phyloP scores from a whole-genome alignment of 2,113 vertebrate species.

The Elephas maximus region DNA sequence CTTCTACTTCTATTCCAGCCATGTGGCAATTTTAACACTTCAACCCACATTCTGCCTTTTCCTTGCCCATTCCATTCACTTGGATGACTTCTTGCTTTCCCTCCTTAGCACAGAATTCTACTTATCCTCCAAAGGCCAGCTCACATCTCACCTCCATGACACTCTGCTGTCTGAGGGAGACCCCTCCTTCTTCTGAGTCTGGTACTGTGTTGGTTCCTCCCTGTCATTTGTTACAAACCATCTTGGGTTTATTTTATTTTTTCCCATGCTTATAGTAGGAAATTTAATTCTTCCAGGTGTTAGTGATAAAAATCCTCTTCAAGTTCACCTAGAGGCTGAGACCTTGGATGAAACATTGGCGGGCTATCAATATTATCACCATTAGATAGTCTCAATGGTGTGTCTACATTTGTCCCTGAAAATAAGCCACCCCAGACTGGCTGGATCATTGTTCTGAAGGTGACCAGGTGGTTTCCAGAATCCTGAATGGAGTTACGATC shows the following conservation, averaged over 20 bases:
- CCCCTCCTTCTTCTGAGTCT: background rate
- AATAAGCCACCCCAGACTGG: background rate
- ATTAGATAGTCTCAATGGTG: background rate
- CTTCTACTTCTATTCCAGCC: background rate
- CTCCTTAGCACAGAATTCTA: background rate
- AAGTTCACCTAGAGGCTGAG: background rate
- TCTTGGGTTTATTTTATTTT: constrained; percentile 39
- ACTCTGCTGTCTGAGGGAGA: background rate
- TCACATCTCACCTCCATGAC: background rate
- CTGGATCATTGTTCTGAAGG: background rate
- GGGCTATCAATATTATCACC: background rate
- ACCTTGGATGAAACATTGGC: background rate
- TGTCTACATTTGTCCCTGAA: background rate
- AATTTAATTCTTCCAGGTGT: background rate
- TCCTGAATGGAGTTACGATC: background rate
- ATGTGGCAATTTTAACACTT: background rate
- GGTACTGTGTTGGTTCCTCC: background rate
- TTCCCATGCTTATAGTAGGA: background rate
- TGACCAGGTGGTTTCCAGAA: background rate
- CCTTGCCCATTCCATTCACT: background rate
- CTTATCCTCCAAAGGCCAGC: background rate
- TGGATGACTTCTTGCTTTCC: background rate
- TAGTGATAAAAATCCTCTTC: background rate
- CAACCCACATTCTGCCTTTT: background rate
- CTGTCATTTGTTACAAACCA: background rate